Percentiles rank a stretch among this genome's conserved stretches.
Conservation (phyloP, 2,113 vertebrate genomes). For the Tor tambroides region DNA sequence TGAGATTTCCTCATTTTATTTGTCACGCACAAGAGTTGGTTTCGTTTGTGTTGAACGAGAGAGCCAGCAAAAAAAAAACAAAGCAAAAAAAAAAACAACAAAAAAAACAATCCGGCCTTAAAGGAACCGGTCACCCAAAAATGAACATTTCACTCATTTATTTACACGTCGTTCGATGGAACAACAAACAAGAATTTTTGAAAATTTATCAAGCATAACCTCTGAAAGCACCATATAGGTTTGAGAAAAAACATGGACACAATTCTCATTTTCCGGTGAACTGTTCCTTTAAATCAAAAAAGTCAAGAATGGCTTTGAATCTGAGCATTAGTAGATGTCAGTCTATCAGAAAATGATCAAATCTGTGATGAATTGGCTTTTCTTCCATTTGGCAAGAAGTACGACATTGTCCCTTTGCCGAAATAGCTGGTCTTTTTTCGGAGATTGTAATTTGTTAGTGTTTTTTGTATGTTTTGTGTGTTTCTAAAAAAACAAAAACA, state of each 20-base stretch:
- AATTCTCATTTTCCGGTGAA: slow-evolving; percentile 8
- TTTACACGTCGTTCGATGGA: neutral
- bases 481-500: slow-evolving; percentile 73
- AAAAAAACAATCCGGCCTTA: neutral
- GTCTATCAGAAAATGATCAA: slow-evolving; percentile 31
- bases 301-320: neutral
- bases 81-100: neutral
- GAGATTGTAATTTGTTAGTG: slow-evolving; percentile 76
- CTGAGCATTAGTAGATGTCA: slow-evolving; percentile 18
- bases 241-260: neutral
- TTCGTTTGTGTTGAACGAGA: slow-evolving; percentile 59
- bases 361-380: slow-evolving; percentile 58
- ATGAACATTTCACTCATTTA: slow-evolving; percentile 8
- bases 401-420: slow-evolving; percentile 72
- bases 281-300: neutral
- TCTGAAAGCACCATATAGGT: neutral
- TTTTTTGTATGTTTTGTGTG: slow-evolving; percentile 82
- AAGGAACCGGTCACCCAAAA: neutral
- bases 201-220: neutral
- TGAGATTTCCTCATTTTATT: slow-evolving; percentile 58
- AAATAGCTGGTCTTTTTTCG: slow-evolving; percentile 97
- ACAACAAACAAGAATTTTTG: neutral
- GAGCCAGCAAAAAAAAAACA: slow-evolving; percentile 59
- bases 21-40: slow-evolving; percentile 60
- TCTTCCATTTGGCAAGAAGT: slow-evolving; percentile 56